These are phyloP conservation scores for Buceros bicornis DNA, from an alignment of 2,797 vertebrate species.

Conservation along the genomic window DNA sequence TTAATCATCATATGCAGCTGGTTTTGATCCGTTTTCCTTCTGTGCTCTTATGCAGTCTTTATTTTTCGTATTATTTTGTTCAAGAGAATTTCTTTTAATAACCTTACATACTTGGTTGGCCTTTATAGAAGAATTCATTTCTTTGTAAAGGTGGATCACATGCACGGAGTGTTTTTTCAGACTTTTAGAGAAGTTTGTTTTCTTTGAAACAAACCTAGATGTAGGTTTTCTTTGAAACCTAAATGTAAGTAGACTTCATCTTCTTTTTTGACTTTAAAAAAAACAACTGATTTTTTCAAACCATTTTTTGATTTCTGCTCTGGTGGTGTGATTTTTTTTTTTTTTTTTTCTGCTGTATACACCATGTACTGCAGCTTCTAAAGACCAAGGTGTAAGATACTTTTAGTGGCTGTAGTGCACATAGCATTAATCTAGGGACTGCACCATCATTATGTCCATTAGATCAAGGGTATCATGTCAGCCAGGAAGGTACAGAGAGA, in stretches of 20 bases:
- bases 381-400: not conserved
- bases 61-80: not conserved
- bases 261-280: not conserved
- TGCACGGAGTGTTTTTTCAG: not conserved
- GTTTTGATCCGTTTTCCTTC: conserved; percentile 9
- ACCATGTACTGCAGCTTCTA: not conserved
- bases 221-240: not conserved
- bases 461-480: not conserved
- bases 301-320: not conserved
- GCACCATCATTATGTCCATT: not conserved
- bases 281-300: not conserved
- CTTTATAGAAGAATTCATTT: not conserved
- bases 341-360: not conserved
- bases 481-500: not conserved
- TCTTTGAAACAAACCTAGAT: not conserved
- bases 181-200: not conserved
- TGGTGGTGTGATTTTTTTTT: not conserved
- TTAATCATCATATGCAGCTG: not conserved
- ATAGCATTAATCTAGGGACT: not conserved
- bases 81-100: not conserved
- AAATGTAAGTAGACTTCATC: not conserved
- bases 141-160: not conserved
- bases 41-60: not conserved
- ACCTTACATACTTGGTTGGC: not conserved
- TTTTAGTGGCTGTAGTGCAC: not conserved